Percentiles rank a stretch among this genome's conserved stretches.
Evolutionary conservation across 2,888 invertebrate genomes (phyloP).

Genomic region (Drosophila quinaria): DNA sequence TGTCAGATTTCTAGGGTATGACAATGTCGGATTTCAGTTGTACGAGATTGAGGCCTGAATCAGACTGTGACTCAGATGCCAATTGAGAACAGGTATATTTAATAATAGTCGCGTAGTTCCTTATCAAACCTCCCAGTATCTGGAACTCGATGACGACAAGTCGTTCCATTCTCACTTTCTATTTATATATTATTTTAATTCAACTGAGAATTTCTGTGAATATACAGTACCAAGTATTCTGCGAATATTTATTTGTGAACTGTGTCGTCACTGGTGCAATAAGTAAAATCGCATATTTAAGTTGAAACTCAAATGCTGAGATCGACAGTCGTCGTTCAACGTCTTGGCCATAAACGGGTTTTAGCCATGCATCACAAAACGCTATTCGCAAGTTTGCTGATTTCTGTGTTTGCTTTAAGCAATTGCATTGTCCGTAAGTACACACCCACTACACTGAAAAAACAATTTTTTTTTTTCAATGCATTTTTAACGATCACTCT

Average conservation of each 20-base stretch:
- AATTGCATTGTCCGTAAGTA: constrained; percentile 21
- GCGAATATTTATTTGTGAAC: background rate
- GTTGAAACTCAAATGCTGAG: background rate
- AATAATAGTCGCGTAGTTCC: background rate
- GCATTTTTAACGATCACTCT: too few relatives aligned
- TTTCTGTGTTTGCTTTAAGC: background rate
- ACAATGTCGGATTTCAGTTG: background rate
- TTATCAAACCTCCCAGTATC: background rate
- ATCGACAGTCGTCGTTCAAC: constrained; percentile 11
- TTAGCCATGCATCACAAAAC: constrained; percentile 1
- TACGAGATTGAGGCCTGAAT: background rate
- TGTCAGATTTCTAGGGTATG: background rate
- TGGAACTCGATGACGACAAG: background rate
- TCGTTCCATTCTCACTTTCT: background rate
- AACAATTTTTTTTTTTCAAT: background rate
- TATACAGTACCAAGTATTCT: background rate
- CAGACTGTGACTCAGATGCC: background rate
- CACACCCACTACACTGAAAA: background rate
- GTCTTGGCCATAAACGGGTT: background rate
- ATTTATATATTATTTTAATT: too few relatives aligned
- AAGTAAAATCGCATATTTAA: background rate
- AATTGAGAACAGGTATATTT: background rate
- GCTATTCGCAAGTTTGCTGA: background rate
- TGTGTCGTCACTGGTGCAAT: background rate
- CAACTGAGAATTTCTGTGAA: too few relatives aligned